Base-by-base conservation (phyloP, 1,140 invertebrate genomes). In the Trigoniulus corallinus region DNA sequence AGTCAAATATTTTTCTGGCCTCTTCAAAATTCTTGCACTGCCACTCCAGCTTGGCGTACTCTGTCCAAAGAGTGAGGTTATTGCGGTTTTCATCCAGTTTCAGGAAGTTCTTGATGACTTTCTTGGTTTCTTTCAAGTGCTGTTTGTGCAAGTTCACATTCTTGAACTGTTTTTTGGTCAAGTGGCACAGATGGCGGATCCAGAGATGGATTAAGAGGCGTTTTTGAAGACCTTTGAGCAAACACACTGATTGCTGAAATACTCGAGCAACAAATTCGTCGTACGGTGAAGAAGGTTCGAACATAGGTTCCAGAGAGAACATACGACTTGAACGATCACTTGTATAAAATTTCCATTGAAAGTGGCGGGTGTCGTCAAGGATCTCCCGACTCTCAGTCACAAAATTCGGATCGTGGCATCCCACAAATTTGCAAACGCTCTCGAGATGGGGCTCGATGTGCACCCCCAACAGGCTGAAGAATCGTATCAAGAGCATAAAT, bases 71-170 rank as follows among this genome's bases (percentile, higher is more conserved):
- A n/a, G 55, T 39, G 10, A 71, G 56, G 51, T 66, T 62, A 47
- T 66, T 69, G 46, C 70, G 57, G 54, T 67, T 68, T 24, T 61
- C 56, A 13, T 59, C 56, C 55, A 64, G 59, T 54, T 67, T 66
- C 15, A 72, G 54, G 20, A 71, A 41, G 48, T 54, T 58, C 58
- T 70, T 67, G 21, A 59, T 56, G 53, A 62, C 56, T 55, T 67
- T 69, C 48, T 61, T 64, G 2, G 64, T 51, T 46, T 65, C 59
- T 40, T 66, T 68, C 4, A 26, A 26, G 12, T 47, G 40, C 13
- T 50, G 39, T 37, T 50, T 55, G 18, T 50, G 26, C 20, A 41
- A 18, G n/a, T 43, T 45, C 39, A 56, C 53, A 49, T 61, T n/a
- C n/a, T n/a, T n/a, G n/a, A n/a, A n/a, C n/a, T n/a, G 59, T 15